Percentiles rank a stretch among this genome's conserved stretches.
phyloP scores from a whole-genome alignment of 2,113 vertebrate genomes.

The Triplophysa rosa region DNA sequence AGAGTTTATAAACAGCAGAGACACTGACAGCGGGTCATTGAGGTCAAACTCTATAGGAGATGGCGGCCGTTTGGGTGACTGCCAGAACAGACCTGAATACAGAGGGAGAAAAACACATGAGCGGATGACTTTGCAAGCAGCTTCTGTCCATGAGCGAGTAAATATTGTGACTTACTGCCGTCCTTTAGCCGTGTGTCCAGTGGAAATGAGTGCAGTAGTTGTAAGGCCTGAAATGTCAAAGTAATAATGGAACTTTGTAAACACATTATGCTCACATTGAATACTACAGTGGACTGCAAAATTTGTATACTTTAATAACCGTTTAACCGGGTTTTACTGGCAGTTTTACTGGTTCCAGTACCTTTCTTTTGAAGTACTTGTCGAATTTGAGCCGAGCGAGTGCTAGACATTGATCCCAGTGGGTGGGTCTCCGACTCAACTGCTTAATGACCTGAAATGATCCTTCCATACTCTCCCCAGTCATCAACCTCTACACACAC shows the following conservation, averaged over 20 bases:
- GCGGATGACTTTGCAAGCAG: background rate
- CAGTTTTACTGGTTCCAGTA: slow-evolving; percentile 55
- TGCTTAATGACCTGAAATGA: slow-evolving; percentile 94
- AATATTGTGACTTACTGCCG: slow-evolving; percentile 83
- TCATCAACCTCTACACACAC: slow-evolving; percentile 83
- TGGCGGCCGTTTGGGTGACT: slow-evolving; percentile 96
- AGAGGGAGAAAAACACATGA: slow-evolving; percentile 23
- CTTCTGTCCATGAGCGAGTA: background rate
- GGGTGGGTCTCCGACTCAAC: slow-evolving; percentile 86
- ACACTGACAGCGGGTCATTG: slow-evolving; percentile 89
- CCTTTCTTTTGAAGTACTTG: slow-evolving; percentile 99
- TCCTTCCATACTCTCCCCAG: slow-evolving; percentile 91
- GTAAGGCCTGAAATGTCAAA: slow-evolving; percentile 79
- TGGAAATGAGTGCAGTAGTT: slow-evolving; percentile 95
- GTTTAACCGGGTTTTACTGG: too few relatives aligned
- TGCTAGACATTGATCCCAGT: slow-evolving; percentile 86
- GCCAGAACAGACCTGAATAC: slow-evolving; percentile 94
- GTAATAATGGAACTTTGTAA: background rate
- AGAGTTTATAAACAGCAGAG: background rate
- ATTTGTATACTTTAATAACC: too few relatives aligned
- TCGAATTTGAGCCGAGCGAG: slow-evolving; percentile 95
- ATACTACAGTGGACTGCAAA: background rate
- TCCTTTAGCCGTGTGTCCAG: slow-evolving; percentile 95
- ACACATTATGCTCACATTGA: background rate
- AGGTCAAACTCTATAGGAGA: slow-evolving; percentile 90